Conservation (phyloP, 2,797 vertebrate genomes). For the Heterohyrax brucei region DNA sequence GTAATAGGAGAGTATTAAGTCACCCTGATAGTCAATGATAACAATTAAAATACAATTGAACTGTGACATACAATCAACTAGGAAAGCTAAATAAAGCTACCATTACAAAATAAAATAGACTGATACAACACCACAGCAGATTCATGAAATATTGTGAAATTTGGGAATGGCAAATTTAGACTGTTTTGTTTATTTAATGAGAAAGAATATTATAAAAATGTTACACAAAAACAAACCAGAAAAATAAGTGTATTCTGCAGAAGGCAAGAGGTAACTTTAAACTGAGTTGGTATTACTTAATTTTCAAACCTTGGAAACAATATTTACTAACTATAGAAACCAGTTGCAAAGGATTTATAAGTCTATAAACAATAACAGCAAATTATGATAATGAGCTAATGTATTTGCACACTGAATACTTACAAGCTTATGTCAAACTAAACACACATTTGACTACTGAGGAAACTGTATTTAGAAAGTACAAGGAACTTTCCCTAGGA, state of each 20-base stretch:
- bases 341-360: conserved; percentile 29
- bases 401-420: conserved; percentile 50
- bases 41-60: conserved; percentile 83
- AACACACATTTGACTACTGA: conserved; percentile 19
- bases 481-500: conserved; percentile 40
- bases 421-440: neutral
- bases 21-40: conserved; percentile 73
- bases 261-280: conserved; percentile 53
- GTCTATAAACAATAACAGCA: neutral
- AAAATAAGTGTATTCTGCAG: conserved; percentile 49
- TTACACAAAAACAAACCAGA: conserved; percentile 25
- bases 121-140: conserved; percentile 43
- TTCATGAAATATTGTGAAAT: conserved; percentile 56
- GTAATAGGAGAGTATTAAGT: conserved; percentile 74
- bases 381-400: neutral
- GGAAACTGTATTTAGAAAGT: conserved; percentile 28
- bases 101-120: conserved; percentile 67
- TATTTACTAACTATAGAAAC: conserved; percentile 43
- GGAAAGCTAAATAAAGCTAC: conserved; percentile 77
- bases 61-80: conserved; percentile 77
- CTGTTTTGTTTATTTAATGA: conserved; percentile 32
- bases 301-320: conserved; percentile 24
- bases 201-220: conserved; percentile 60
- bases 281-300: conserved; percentile 28
- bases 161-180: conserved; percentile 28